These are phyloP conservation scores for Panthera uncia DNA, from an alignment of 2,113 vertebrate genomes.

Conservation along the genomic window DNA sequence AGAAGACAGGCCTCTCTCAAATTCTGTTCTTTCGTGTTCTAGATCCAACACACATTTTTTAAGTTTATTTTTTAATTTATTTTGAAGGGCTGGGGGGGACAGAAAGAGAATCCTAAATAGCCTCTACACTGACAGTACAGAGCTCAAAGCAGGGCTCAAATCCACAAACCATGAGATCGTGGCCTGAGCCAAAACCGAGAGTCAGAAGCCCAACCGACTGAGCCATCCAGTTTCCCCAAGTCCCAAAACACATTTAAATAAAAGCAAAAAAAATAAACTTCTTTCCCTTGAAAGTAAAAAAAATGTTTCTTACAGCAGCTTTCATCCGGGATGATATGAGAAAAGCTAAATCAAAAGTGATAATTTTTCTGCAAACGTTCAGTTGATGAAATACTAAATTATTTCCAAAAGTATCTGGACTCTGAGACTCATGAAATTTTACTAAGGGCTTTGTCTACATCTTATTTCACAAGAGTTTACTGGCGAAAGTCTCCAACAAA, in stretches of 20 bases:
- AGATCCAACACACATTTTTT: not conserved
- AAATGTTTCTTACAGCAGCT: not conserved
- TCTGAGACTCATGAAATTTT: not conserved
- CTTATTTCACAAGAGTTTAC: not conserved
- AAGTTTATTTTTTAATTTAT: too few relatives aligned
- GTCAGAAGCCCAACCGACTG: too few relatives aligned
- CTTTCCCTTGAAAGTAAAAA: not conserved
- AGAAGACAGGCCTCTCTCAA: not conserved
- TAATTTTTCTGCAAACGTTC: not conserved
- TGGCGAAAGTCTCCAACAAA: not conserved
- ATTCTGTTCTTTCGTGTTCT: not conserved
- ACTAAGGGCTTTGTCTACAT: not conserved
- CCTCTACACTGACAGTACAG: too few relatives aligned
- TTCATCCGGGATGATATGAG: not conserved
- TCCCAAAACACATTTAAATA: not conserved
- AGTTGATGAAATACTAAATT: slow-evolving; percentile 9
- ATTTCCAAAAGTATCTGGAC: not conserved
- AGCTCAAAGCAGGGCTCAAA: too few relatives aligned
- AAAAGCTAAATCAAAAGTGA: not conserved
- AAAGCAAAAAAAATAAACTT: not conserved
- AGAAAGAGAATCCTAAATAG: too few relatives aligned
- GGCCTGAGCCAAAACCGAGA: too few relatives aligned
- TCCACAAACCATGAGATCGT: too few relatives aligned
- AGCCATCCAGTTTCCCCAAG: not conserved
- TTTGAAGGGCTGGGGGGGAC: too few relatives aligned